A percentile compares a stretch with the other conserved stretches of the same genome.
These are phyloP conservation scores for Sterrhoptilus dennistouni DNA, from an alignment of 2,113 vertebrate species.

Conservation along the genomic window DNA sequence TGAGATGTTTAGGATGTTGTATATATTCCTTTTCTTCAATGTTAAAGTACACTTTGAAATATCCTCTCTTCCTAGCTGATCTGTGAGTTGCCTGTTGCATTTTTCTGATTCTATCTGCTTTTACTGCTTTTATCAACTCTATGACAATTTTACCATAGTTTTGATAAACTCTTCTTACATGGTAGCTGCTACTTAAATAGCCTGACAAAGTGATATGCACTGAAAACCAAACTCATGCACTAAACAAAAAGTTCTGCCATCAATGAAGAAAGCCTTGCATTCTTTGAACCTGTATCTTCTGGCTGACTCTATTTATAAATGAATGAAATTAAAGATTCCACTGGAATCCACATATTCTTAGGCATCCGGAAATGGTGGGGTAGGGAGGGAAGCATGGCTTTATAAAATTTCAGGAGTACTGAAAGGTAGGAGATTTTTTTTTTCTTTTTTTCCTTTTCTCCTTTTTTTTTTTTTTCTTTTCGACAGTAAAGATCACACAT, in stretches of 20 bases:
- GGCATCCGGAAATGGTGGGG: neutral
- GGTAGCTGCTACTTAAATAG: neutral
- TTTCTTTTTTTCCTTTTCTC: too few relatives aligned
- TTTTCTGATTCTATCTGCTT: neutral
- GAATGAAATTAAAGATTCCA: neutral
- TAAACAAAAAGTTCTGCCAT: neutral
- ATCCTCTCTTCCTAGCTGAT: neutral
- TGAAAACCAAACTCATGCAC: neutral
- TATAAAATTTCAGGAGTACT: neutral
- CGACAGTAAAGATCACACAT: neutral
- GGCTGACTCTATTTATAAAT: neutral
- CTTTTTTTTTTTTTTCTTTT: neutral
- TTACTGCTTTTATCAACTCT: neutral
- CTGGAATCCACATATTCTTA: neutral
- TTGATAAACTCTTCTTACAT: neutral
- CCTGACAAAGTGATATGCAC: neutral
- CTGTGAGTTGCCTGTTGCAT: neutral
- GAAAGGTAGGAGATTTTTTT: neutral
- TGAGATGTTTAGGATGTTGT: neutral
- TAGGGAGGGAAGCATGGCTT: rapidly evolving
- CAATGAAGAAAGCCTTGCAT: neutral
- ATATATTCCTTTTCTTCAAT: neutral
- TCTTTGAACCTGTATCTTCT: neutral
- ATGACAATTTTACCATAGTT: neutral
- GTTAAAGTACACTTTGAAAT: neutral